Conservation (phyloP, 2,113 vertebrate species). For the Amblyornis subalaris region DNA sequence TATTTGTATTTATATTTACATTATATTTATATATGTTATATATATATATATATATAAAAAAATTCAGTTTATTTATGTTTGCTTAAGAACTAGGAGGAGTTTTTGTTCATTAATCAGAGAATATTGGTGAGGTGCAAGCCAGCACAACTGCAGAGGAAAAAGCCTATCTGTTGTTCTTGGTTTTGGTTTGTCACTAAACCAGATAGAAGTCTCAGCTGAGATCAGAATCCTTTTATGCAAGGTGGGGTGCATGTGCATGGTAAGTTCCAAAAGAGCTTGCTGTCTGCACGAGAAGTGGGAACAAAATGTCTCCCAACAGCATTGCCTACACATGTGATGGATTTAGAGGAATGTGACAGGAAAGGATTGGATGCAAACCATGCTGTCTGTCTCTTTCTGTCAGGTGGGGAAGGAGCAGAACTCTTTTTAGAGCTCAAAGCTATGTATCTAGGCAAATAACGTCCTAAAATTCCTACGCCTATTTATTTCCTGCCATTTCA, state of each 20-base stretch:
- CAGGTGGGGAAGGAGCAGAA: not conserved
- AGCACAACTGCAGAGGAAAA: not conserved
- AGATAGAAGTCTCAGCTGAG: not conserved
- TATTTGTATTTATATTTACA: not conserved
- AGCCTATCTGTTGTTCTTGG: not conserved
- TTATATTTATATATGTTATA: too few species aligned
- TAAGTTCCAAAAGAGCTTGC: not conserved
- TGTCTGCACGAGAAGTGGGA: not conserved
- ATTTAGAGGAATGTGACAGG: not conserved
- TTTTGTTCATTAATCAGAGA: not conserved
- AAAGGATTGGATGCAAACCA: not conserved
- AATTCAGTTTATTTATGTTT: not conserved
- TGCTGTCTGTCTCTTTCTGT: not conserved
- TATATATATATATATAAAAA: too few species aligned
- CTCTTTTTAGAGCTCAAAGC: not conserved
- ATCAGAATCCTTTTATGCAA: not conserved
- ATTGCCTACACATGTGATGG: not conserved
- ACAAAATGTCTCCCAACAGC: not conserved
- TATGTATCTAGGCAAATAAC: not conserved
- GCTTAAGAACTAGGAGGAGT: not conserved
- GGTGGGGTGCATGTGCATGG: not conserved
- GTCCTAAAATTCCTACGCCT: not conserved
- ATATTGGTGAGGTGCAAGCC: not conserved
- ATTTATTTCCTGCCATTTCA: slow-evolving; percentile 4
- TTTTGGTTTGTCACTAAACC: not conserved